phyloP scores from a whole-genome alignment of 2,113 vertebrate genomes.

The Epinephelus lanceolatus region DNA sequence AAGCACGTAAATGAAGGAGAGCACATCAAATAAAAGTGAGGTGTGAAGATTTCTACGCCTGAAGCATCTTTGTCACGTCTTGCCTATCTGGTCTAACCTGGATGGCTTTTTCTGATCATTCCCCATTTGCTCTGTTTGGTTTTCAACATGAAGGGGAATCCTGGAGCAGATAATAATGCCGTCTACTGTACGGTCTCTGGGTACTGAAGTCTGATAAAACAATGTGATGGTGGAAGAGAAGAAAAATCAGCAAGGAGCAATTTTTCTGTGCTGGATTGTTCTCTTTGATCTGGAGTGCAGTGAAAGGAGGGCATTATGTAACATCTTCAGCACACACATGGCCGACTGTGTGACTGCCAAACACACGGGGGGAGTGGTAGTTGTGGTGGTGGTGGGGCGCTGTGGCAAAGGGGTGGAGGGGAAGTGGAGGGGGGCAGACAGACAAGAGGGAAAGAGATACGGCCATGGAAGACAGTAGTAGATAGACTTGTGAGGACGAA shows the following conservation, averaged over 20 bases:
- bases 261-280: constrained; percentile 80
- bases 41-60: constrained; percentile 16
- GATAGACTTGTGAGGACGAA: constrained; percentile 60
- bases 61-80: constrained; percentile 18
- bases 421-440: constrained; percentile 33
- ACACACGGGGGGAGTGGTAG: constrained; percentile 68
- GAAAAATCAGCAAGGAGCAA: constrained; percentile 74
- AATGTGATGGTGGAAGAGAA: constrained; percentile 67
- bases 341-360: constrained; percentile 86
- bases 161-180: constrained; percentile 47
- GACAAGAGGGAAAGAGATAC: constrained; percentile 59
- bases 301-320: constrained; percentile 85
- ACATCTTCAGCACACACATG: constrained; percentile 86
- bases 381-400: constrained; percentile 37
- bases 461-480: constrained; percentile 46
- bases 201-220: constrained; percentile 66
- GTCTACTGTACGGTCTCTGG: constrained; percentile 60
- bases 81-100: constrained; percentile 23
- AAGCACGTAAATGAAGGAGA: constrained; percentile 13
- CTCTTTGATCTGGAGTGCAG: constrained; percentile 82
- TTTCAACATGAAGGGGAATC: constrained; percentile 69
- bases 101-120: constrained; percentile 53
- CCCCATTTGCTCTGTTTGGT: constrained; percentile 64
- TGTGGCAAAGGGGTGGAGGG: constrained; percentile 49
- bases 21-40: constrained; percentile 24